phyloP scores from a whole-genome alignment of 2,888 invertebrate genomes.

The Agrochola circellaris region DNA sequence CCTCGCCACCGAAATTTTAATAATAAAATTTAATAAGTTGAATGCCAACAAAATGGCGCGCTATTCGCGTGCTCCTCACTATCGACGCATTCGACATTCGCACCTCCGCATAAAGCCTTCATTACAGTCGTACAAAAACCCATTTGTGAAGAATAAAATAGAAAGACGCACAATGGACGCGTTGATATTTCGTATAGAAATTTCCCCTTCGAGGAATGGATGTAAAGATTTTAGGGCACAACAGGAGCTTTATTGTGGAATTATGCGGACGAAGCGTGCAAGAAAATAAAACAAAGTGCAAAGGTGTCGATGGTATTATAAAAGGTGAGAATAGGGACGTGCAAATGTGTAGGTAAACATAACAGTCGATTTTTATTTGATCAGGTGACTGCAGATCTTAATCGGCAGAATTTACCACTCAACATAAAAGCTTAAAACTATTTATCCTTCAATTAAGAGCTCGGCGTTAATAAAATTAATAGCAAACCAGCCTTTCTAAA shows the following conservation, averaged over 20 bases:
- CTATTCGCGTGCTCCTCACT: slow-evolving; percentile 66
- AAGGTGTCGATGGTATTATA: slow-evolving; percentile 83
- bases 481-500: slow-evolving; percentile 45
- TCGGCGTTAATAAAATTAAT: slow-evolving; percentile 31
- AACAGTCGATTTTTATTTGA: slow-evolving; percentile 17
- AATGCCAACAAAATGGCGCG: slow-evolving; percentile 67
- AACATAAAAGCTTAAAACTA: slow-evolving; percentile 24
- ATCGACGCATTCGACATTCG: slow-evolving; percentile 83
- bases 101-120: slow-evolving; percentile 89
- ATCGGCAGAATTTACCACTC: slow-evolving; percentile 11
- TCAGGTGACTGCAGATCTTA: slow-evolving; percentile 12
- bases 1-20: slow-evolving; percentile 50
- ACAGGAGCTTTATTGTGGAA: slow-evolving; percentile 85
- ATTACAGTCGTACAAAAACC: slow-evolving; percentile 87
- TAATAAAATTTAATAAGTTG: slow-evolving; percentile 66
- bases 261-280: slow-evolving; percentile 84
- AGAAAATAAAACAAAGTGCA: slow-evolving; percentile 88
- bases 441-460: slow-evolving; percentile 17
- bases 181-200: slow-evolving; percentile 88
- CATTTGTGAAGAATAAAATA: slow-evolving; percentile 87
- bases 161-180: slow-evolving; percentile 84
- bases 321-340: slow-evolving; percentile 74
- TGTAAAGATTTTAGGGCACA: slow-evolving; percentile 84
- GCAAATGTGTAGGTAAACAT: slow-evolving; percentile 23
- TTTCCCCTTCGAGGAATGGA: slow-evolving; percentile 80